Conservation (phyloP, 2,797 vertebrate genomes). For the Anguilla obscura region DNA sequence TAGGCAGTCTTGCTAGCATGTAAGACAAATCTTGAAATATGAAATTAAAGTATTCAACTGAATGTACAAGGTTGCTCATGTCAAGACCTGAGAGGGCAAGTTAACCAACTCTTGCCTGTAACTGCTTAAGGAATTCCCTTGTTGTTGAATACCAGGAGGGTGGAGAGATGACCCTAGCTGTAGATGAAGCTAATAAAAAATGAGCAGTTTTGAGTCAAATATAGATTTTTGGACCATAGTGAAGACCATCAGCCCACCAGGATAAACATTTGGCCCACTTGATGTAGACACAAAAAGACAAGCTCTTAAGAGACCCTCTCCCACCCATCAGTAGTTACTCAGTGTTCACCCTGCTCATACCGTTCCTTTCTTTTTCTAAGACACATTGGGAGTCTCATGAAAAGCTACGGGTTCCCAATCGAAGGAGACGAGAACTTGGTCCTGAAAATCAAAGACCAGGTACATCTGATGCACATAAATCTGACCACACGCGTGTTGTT, state of each 20-base stretch:
- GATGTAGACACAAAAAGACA: background rate
- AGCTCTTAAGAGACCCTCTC: background rate
- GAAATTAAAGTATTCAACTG: too few relatives aligned
- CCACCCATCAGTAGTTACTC: background rate
- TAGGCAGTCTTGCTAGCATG: too few relatives aligned
- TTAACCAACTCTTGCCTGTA: too few relatives aligned
- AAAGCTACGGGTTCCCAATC: slow-evolving; percentile 56
- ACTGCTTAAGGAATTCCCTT: too few relatives aligned
- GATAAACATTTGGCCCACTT: background rate
- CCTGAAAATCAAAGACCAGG: slow-evolving; percentile 65
- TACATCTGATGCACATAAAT: slow-evolving; percentile 38
- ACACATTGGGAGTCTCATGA: slow-evolving; percentile 62
- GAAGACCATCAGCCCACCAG: background rate
- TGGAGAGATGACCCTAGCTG: background rate
- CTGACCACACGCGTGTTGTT: background rate
- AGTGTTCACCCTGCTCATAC: background rate
- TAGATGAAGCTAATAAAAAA: too few relatives aligned
- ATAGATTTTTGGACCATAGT: background rate
- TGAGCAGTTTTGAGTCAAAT: too few relatives aligned
- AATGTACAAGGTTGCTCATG: too few relatives aligned
- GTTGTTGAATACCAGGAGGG: too few relatives aligned
- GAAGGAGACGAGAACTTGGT: slow-evolving; percentile 58
- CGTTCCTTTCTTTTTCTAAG: slow-evolving; percentile 50
- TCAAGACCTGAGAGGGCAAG: too few relatives aligned
- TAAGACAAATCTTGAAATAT: too few relatives aligned